Base-by-base conservation (phyloP, 2,888 invertebrate genomes). In the Trachelus iudaicus region DNA sequence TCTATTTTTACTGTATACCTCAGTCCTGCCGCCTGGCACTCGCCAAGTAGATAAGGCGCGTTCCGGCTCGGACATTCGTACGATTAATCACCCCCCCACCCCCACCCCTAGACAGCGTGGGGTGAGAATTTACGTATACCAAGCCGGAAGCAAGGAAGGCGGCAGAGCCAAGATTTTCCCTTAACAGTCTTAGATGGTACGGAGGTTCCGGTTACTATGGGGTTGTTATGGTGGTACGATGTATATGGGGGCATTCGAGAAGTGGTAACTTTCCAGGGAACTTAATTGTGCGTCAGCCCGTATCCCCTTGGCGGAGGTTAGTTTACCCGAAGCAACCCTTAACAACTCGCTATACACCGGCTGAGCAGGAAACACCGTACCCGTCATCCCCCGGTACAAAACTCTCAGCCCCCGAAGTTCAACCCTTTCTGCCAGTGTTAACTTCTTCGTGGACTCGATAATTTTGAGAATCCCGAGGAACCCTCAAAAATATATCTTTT, bases 121-220 rank as follows among this genome's bases (percentile, higher is more conserved):
- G 56, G 9, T 23, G 56, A 56, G 56, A 56, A 56, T 56, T 56
- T 56, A 56, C 13, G 40, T 40, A 40, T 40, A 40, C 23, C 56
- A 56, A 9, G 23, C 23, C 23, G 23, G 23, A 23, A 56, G 56
- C 23, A 23, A 56, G 9, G 23, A 23, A 23, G 9, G 56, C 23
- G 9, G 23, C 56, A 56, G 23, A 56, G 56, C 56, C 56, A 56
- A 56, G 56, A 23, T 23, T 56, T 56, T 56, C 56, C 56, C 56
- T 9, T 56, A 23, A 9, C 1, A 56, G 23, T 56, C 56, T 56
- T 15, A 23, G 56, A 56, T 56, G 74, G 34, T 69, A 56, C 73
- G 34, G 33, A n/a, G 75, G 33, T 69, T 40, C 75, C 76, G 79
- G 68, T 79, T 80, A 79, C 77, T 76, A 79, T 75, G 75, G 76